Evolutionary conservation across 1,140 invertebrate species (phyloP).

Genomic region (Reticulitermes speratus): DNA sequence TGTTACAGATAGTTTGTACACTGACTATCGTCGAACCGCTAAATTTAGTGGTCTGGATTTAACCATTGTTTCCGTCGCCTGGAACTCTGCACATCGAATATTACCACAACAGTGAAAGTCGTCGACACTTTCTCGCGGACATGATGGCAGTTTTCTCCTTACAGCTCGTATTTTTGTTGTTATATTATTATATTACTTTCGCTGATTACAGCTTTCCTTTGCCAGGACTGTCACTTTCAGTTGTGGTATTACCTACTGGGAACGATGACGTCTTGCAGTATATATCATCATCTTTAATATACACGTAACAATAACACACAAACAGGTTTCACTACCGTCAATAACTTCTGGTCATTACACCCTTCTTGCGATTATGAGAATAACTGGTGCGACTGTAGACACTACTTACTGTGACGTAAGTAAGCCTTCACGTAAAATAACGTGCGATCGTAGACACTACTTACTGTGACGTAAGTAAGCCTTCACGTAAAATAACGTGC

Average conservation of each 20-base stretch:
- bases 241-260: background rate
- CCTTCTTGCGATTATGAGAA: too few species aligned
- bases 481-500: too few species aligned
- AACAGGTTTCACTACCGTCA: background rate
- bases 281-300: background rate
- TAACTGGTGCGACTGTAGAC: too few species aligned
- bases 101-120: background rate
- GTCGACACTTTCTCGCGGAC: background rate
- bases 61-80: background rate
- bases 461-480: too few species aligned
- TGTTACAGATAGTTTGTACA: too few species aligned
- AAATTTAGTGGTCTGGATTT: background rate
- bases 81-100: background rate
- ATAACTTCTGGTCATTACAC: background rate
- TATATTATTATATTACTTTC: constrained; percentile 9
- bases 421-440: too few species aligned
- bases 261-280: background rate
- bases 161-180: constrained; percentile 7
- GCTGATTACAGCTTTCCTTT: constrained; percentile 8
- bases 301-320: background rate
- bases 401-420: too few species aligned
- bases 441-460: too few species aligned
- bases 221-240: constrained; percentile 1
- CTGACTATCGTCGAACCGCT: too few species aligned
- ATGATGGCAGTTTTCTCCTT: background rate